A percentile compares a stretch with the other conserved stretches of the same genome.
These are phyloP conservation scores for Andrena camellia DNA, from an alignment of 2,888 invertebrate genomes.

Conservation along the genomic window DNA sequence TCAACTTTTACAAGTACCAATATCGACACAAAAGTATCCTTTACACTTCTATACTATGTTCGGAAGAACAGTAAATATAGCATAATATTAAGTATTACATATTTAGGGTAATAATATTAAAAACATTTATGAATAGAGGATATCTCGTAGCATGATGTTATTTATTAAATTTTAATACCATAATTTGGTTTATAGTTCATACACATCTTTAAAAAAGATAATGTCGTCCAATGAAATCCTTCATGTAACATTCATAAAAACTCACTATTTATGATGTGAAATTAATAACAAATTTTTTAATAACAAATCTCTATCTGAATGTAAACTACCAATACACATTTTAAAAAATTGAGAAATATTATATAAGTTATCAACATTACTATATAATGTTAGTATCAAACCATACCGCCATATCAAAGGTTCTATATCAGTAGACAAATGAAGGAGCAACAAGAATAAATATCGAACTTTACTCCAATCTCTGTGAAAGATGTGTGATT, in stretches of 20 bases:
- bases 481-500: conserved; percentile 23
- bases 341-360: conserved; percentile 45
- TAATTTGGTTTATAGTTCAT: not conserved
- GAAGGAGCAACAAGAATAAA: conserved; percentile 46
- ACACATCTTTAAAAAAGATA: not conserved
- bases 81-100: too few species aligned
- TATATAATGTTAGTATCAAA: conserved; percentile 48
- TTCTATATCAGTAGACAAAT: conserved; percentile 45
- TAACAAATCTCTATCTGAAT: conserved; percentile 32
- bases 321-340: conserved; percentile 45
- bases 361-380: conserved; percentile 35
- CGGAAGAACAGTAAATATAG: too few species aligned
- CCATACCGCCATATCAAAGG: conserved; percentile 59
- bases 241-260: not conserved
- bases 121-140: not conserved
- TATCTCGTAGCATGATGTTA: not conserved
- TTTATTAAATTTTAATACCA: conserved; percentile 3
- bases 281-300: conserved; percentile 46
- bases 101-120: not conserved
- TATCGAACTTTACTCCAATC: conserved; percentile 49
- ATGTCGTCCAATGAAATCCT: not conserved
- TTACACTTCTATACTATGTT: too few species aligned
- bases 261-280: conserved; percentile 19
- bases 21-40: too few species aligned
- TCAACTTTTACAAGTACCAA: too few species aligned